Base-by-base conservation (phyloP, 92 coral and sea anemone genomes). In the Epizoanthus ramosus region DNA sequence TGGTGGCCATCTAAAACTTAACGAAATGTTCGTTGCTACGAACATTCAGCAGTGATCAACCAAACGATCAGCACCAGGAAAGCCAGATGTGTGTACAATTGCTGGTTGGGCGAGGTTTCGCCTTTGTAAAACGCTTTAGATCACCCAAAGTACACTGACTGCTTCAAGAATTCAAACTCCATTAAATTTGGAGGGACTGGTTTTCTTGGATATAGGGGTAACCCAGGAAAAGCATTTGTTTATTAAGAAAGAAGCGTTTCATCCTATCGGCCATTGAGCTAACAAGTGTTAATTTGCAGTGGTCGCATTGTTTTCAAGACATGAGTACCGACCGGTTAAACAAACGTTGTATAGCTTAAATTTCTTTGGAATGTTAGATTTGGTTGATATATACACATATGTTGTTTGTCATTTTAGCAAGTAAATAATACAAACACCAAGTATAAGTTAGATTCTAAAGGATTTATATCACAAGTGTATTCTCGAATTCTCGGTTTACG, bases 61-160 rank as follows among this genome's bases (percentile, higher is more conserved):
- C 6, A 37, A 37, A 37, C 15, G 64, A 21, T 61, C 71, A 54
- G 41, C 68, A 60, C 82, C 66, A 77, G 82, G 82, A 77, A 60
- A 77, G 82, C 56, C 82, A 77, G 82, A 77, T 77, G 82, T 63
- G 82, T 23, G 82, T 63, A 77, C 81, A 37, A 76, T 63, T 77
- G 57, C 59, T 8, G 54, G 35, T 50, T 9, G 54, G 54, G 54
- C 15, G 15, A 50, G 54, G 54, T 50, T 50, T 50, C 16, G 54
- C 54, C 14, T 50, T 50, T 50, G 54, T 50, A 50, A 50, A 50
- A 9, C 14, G 54, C 54, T 50, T 0, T 50, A 50, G 54, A 77
- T 61, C 39, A 39, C 18, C 82, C 21, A 22, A 43, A 33, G 57
- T 60, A 61, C n/a, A 17, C 64, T 77, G 57, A 17, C 64, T 77